phyloP scores from a whole-genome alignment of 2,113 vertebrate genomes.

The Fukomys damarensis region DNA sequence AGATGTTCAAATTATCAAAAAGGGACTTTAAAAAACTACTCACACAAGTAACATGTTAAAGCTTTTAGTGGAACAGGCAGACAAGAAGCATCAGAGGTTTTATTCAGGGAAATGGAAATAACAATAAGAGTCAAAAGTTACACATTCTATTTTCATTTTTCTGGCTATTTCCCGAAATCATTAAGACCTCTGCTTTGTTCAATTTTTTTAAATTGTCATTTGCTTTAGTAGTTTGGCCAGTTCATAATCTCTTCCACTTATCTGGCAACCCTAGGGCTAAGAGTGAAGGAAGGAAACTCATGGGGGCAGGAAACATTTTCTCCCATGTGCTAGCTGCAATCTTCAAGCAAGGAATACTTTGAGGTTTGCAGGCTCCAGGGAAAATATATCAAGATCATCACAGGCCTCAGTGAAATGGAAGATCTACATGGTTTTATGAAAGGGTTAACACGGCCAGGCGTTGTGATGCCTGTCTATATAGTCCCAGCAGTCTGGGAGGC shows the following conservation, averaged over 20 bases:
- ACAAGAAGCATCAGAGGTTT: neutral
- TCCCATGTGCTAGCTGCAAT: neutral
- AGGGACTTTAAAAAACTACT: neutral
- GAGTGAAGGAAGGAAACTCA: neutral
- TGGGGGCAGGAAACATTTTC: neutral
- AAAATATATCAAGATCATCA: neutral
- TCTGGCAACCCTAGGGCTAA: neutral
- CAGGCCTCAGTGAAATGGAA: neutral
- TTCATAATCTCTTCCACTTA: neutral
- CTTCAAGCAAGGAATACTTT: neutral
- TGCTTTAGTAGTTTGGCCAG: neutral
- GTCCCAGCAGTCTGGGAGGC: neutral
- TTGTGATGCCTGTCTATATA: neutral
- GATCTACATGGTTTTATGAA: neutral
- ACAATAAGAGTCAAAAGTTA: neutral
- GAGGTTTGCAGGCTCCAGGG: neutral
- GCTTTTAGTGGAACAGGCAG: neutral
- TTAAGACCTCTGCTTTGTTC: neutral
- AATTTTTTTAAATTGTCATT: neutral
- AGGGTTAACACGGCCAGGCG: neutral
- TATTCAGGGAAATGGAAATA: neutral
- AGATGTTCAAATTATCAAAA: neutral
- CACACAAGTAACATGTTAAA: neutral
- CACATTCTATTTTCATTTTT: constrained; percentile 11
- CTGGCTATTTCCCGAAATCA: neutral